Evolutionary conservation across 64 coral and sea anemone genomes (phyloP).

Genomic region (Actinia tenebrosa): DNA sequence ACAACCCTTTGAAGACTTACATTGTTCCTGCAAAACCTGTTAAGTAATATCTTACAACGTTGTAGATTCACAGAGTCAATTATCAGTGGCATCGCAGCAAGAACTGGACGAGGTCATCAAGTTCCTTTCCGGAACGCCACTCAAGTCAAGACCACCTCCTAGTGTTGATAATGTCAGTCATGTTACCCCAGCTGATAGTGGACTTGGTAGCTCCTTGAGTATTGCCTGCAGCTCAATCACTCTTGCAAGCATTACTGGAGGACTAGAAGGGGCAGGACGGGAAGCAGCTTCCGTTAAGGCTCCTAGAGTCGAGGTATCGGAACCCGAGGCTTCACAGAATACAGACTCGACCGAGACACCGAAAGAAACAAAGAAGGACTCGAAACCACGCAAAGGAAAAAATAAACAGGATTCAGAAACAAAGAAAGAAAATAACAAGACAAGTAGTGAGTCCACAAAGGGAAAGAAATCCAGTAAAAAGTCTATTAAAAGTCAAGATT

Average conservation of each 20-base stretch:
- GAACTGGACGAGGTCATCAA: constrained; percentile 96
- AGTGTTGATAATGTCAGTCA: constrained; percentile 61
- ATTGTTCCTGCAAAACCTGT: background rate
- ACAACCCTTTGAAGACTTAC: background rate
- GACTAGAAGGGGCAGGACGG: background rate
- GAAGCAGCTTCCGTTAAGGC: background rate
- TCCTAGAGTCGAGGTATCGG: background rate
- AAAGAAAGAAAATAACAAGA: constrained; percentile 6
- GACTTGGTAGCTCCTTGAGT: constrained; percentile 83
- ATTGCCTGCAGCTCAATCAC: constrained; percentile 54
- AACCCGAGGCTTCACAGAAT: background rate
- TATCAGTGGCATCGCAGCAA: constrained; percentile 92
- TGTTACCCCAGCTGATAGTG: constrained; percentile 87
- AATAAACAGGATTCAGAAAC: constrained; percentile 14
- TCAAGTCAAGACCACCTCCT: constrained; percentile 33
- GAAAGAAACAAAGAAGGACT: constrained; percentile 10
- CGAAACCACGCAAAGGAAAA: constrained; percentile 8
- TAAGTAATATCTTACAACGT: background rate
- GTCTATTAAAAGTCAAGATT: background rate
- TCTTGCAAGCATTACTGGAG: constrained; percentile 22
- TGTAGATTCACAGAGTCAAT: constrained; percentile 78
- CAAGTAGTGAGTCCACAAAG: background rate
- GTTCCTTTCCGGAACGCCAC: constrained; percentile 81
- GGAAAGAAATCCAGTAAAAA: constrained; percentile 3
- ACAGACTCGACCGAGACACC: background rate